Percentiles rank a stretch among this genome's conserved stretches.
phyloP scores from a whole-genome alignment of 2,113 vertebrate genomes.

The Alces alces region DNA sequence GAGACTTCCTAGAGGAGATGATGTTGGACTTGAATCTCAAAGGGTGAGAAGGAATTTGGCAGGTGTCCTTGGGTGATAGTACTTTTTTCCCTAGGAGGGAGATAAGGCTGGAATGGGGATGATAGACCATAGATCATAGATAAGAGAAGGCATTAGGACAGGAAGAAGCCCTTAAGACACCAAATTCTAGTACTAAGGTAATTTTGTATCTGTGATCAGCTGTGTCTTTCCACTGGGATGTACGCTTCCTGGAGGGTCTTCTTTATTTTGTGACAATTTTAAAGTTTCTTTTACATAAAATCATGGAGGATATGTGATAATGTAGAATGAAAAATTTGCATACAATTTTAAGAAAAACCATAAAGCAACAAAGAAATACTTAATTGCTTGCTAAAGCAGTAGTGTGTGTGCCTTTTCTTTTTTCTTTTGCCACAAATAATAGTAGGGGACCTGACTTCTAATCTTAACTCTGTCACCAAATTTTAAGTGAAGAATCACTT shows the following conservation, averaged over 20 bases:
- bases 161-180: neutral
- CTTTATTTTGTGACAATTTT: neutral
- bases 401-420: neutral
- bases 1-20: neutral
- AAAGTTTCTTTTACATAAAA: neutral
- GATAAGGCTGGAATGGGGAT: neutral
- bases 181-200: neutral
- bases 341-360: neutral
- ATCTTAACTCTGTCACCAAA: neutral
- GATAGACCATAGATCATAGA: fast-evolving
- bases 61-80: neutral
- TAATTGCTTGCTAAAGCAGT: no score
- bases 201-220: neutral
- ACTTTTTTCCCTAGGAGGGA: neutral
- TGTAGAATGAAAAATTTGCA: neutral
- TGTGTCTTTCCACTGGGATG: neutral
- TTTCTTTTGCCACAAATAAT: neutral
- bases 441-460: neutral
- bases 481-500: neutral
- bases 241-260: neutral
- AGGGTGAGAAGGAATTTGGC: neutral
- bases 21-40: neutral
- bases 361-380: neutral
- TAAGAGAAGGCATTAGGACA: neutral
- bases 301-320: neutral